Conservation (phyloP, 2,888 invertebrate genomes). For the Tiphia femorata region DNA sequence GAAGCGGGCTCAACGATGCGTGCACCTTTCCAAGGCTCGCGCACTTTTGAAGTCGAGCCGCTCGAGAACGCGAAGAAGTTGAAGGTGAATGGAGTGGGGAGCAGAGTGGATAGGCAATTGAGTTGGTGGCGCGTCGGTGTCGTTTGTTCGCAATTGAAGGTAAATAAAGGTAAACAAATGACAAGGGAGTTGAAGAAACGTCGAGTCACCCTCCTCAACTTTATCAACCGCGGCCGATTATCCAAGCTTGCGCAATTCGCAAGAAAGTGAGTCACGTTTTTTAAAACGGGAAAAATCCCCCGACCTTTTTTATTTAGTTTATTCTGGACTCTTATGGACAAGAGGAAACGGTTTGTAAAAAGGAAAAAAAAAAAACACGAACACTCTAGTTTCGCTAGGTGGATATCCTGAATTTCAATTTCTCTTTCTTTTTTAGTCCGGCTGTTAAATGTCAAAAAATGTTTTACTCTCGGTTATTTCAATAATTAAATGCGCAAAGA, state of each 20-base stretch:
- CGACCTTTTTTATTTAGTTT: not conserved
- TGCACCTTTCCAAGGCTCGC: not conserved
- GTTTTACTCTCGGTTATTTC: not conserved
- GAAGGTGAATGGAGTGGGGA: not conserved
- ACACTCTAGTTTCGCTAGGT: not conserved
- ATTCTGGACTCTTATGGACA: not conserved
- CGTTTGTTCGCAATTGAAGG: too few relatives aligned
- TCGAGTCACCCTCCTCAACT: too few relatives aligned
- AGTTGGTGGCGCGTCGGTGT: too few relatives aligned
- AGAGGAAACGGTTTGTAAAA: not conserved
- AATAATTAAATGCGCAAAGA: not conserved
- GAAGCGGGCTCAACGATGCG: not conserved
- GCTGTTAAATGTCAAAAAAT: too few relatives aligned
- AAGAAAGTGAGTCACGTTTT: too few relatives aligned
- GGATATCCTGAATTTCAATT: not conserved
- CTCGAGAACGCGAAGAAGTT: not conserved
- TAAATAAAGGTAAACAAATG: too few relatives aligned
- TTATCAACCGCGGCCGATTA: too few relatives aligned
- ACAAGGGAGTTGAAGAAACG: too few relatives aligned
- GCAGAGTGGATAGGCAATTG: not conserved
- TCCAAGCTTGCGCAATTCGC: too few relatives aligned
- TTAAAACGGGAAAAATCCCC: not conserved
- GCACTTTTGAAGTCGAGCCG: not conserved
- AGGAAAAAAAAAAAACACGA: not conserved
- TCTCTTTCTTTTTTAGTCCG: not conserved